Evolutionary conservation across 2,113 vertebrate genomes (phyloP), one percentile per base, ranked within the genome.

Genomic region (Addax nasomaculatus): DNA sequence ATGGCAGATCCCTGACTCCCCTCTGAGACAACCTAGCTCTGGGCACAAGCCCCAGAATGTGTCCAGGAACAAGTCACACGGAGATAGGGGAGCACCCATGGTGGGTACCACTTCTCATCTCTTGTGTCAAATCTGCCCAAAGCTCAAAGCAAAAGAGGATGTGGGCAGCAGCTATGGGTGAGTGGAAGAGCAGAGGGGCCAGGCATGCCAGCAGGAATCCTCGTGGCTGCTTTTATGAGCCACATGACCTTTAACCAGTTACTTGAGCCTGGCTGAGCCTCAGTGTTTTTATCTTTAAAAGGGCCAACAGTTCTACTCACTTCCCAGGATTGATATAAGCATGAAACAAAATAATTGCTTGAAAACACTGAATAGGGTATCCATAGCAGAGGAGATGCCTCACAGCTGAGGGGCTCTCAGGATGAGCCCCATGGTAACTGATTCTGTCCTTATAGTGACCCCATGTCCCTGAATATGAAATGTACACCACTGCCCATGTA

Each of bases 201-300:
- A 67, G 85, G 57, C 15, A 11, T 2, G 13, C 33, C 21, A 16
- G n/a, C n/a, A 30, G 16, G 49, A 23, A n/a, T 17, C n/a, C 23
- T 9, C 1, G 0, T 4, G 0, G 2, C 49, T 47, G 12, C 87
- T 51, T 86, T 79, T 58, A 57, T 6, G n/a, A 83, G 53, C 15
- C 49, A 13, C 14, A 2, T 5, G 33, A 53, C 51, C 55, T 30
- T 76, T 47, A 62, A 23, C 47, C 39, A 58, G 43, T 91, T 58
- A 78, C 49, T 33, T 45, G 60, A n/a, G 88, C 25, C 47, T 78
- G 81, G 25, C 16, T 19, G 29, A 78, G 17, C 67, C 64, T 93
- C 81, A 85, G 67, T 47, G 43, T 17, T n/a, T 90, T 43, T 6
- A 58, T 23, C 90, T 93, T 96, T 96, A 36, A 95, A 92, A 90